These are phyloP conservation scores for Gephyroberyx darwinii DNA, from an alignment of 2,797 vertebrate genomes.

Conservation along the genomic window DNA sequence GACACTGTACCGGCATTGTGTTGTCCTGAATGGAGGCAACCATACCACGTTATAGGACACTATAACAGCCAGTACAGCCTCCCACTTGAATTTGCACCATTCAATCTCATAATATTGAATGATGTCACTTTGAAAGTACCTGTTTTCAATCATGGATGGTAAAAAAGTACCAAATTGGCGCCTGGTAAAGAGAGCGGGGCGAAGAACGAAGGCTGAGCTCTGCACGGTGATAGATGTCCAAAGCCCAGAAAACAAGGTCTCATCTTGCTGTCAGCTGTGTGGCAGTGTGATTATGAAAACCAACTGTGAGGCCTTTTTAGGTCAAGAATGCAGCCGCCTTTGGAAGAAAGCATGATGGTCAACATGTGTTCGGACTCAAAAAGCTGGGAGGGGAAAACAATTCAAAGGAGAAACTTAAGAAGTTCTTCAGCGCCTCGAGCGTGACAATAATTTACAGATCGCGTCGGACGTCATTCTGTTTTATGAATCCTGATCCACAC, in stretches of 20 bases:
- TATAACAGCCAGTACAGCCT: background rate
- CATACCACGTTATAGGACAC: background rate
- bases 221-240: slow-evolving; percentile 37
- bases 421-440: slow-evolving; percentile 61
- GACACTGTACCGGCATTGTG: slow-evolving; percentile 15
- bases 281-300: slow-evolving; percentile 76
- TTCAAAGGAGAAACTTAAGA: slow-evolving; percentile 63
- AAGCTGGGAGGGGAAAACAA: slow-evolving; percentile 36
- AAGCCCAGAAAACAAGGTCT: slow-evolving; percentile 48
- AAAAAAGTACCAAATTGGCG: background rate
- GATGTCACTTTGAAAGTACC: background rate
- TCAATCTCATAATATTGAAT: slow-evolving; percentile 12
- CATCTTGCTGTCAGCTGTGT: slow-evolving; percentile 73
- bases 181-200: slow-evolving; percentile 15
- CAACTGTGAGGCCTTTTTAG: slow-evolving; percentile 78
- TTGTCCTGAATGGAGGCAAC: background rate
- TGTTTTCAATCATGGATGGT: background rate
- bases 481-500: slow-evolving; percentile 69
- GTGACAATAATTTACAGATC: slow-evolving; percentile 76
- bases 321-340: slow-evolving; percentile 75
- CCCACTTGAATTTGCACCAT: background rate
- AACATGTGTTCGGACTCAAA: slow-evolving; percentile 77
- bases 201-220: slow-evolving; percentile 1
- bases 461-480: slow-evolving; percentile 67
- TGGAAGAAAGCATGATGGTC: slow-evolving; percentile 73